Evolutionary conservation across 2,888 invertebrate species (phyloP), one percentile per base, ranked within the genome.

Genomic region (Pammene aurita): DNA sequence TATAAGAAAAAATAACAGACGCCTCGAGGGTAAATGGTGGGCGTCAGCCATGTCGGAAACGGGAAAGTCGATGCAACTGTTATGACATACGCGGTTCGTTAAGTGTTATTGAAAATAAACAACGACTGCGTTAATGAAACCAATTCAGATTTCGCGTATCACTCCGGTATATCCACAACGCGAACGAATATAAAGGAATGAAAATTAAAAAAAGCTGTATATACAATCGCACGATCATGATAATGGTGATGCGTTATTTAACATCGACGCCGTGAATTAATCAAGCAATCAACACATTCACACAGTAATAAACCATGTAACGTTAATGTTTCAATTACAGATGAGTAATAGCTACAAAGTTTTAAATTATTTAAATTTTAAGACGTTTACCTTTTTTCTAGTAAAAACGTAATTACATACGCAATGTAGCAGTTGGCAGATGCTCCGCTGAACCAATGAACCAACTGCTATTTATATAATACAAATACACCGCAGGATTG

Each of bases 21-120:
- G 81, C 85, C 84, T 78, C 77, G 75, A 81, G 85, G 78, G 83
- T 86, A 85, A 88, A 87, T 84, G 85, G 88, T 90, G 89, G 90
- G 91, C 89, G 90, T 86, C 79, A 80, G 78, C 78, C 77, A 77
- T 84, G 86, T 88, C 89, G 89, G 90, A 89, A 89, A 88, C 83
- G 86, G 85, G 88, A 89, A 90, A 89, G 86, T 84, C 84, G 85
- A 84, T 84, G 87, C 90, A 90, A 90, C 89, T 91, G 90, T 90
- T 91, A 90, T 90, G 89, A 88, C 89, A 89, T 86, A 88, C 90
- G 88, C 83, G 83, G 84, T 86, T 85, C 84, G 86, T 87, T 88
- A 86, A 84, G 82, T 84, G 84, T 83, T 85, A 82, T 86, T 83
- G 82, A 85, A 86, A 87, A 88, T 85, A 89, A 90, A 89, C 84